Evolutionary conservation across 2,888 invertebrate genomes (phyloP), one percentile per base, ranked within the genome.

Genomic region (Helobdella robusta): DNA sequence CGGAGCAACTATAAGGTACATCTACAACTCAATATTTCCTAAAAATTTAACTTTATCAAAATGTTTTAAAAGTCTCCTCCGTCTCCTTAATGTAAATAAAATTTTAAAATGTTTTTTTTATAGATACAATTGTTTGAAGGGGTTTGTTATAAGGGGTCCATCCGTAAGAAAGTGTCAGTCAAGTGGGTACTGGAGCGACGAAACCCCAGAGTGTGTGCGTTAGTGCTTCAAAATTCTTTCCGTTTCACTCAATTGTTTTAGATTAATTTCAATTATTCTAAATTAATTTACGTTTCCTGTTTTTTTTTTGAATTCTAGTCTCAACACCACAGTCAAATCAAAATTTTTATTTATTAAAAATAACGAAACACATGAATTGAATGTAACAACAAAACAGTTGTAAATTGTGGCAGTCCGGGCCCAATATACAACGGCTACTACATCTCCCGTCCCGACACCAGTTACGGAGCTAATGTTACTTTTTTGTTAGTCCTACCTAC

Each of bases 381-480:
- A 40, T 18, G 18, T 18, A 40, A 40, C 15, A 11, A 15, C 40
- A 40, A 44, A 30, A 35, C 82, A 91, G 97, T 95, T 83, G 94
- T 98, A 75, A 91, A 95, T 82, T 98, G 97, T 81, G 92, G 93
- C 0, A 87, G 89, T 73, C 92, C 95, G 0, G 93, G 92, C 1
- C 85, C 88, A 59, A 84, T 98, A 8, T 91, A 89, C 85, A 95
- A 98, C 77, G 97, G 98, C 2, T 95, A 93, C 89, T 84, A n/a
- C n/a, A n/a, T 84, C 58, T 82, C 83, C 69, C 83, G 83, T 11
- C 72, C 78, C 87, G 91, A 91, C 32, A 93, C 92, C 2, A 91
- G 89, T 0, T 83, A 92, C 34, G 94, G 94, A 0, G 89, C 92
- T 0, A 89, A 90, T 68, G 86, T 94, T 69, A 91, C 91, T 75